Evolutionary conservation across 2,797 vertebrate genomes (phyloP), one percentile per base, ranked within the genome.

Genomic region (Microhierax caerulescens): DNA sequence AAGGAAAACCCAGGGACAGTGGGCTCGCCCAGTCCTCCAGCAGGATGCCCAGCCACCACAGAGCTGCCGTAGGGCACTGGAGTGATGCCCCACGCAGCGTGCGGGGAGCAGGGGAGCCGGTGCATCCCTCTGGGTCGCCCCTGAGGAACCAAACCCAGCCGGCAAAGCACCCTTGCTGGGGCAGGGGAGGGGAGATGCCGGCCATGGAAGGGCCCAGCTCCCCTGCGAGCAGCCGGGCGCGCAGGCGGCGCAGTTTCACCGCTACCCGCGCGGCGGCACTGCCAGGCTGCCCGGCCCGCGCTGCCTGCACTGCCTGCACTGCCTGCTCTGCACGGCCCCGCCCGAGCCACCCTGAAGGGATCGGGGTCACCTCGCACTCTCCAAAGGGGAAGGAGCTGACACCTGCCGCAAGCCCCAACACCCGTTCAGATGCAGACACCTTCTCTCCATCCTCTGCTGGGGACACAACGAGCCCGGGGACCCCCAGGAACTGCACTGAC

Each of bases 241-340:
- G 4, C 20, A 50, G 53, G 48, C 45, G 84, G 36, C 32, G 94
- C 95, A 97, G 77, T 95, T 93, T 94, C 93, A 2, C 65, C 5
- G 45, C 43, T 45, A 82, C 94, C 94, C 93, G 22, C 94, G 22
- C 24, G 93, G 94, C 68, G 94, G 94, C 94, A 91, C 89, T 91
- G 85, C 87, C 93, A 91, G 85, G 94, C 96, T 86, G 90, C 82
- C 75, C 93, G 50, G 41, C 10, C 36, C 28, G 37, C 2, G 57
- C 30, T 45, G 65, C 4, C 4, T 1, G n/a, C 1, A 20, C 76
- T 48, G 88, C 34, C 25, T 20, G 48, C 13, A 0, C 53, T 48
- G 57, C 53, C 61, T 15, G 41, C 41, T 43, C 41, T 17, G 41
- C 41, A 43, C 41, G 17, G 39, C 17, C 1, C 53, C 5, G 6